Conservation (phyloP, 2,888 invertebrate species). For the Athalia cordata region DNA sequence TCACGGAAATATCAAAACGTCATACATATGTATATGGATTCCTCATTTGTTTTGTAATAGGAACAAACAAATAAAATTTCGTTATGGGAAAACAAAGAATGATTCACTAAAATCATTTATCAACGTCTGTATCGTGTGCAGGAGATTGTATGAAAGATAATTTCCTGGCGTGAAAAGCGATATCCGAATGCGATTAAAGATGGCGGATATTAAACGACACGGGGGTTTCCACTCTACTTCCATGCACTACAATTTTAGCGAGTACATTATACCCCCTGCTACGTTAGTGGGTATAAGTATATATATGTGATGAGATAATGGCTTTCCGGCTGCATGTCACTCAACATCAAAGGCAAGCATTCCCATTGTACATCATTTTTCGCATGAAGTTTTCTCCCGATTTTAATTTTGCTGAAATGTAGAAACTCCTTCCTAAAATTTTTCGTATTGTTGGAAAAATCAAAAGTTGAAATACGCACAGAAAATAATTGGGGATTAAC, state of each 20-base stretch:
- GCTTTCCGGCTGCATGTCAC: no score
- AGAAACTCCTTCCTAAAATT: no score
- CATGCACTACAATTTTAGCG: neutral
- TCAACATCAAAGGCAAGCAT: no score
- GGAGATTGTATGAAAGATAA: neutral
- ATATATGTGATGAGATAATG: no score
- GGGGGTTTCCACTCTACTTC: conserved; percentile 18
- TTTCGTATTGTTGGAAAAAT: no score
- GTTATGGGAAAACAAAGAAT: neutral
- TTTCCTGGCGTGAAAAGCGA: conserved; percentile 17
- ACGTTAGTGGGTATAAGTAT: no score
- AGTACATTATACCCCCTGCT: neutral
- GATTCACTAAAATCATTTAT: neutral
- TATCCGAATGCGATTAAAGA: conserved; percentile 39
- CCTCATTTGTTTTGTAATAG: neutral
- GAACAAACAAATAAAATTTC: neutral
- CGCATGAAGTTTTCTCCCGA: no score
- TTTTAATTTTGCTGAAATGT: no score
- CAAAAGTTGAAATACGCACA: no score
- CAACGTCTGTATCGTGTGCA: conserved; percentile 4
- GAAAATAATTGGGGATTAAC: no score
- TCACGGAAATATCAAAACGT: neutral
- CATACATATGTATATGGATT: neutral
- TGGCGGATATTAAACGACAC: conserved; percentile 12
- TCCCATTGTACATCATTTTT: no score